Evolutionary conservation across 2,888 invertebrate species (phyloP).

Genomic region (Zhuqinia jingwanae): DNA sequence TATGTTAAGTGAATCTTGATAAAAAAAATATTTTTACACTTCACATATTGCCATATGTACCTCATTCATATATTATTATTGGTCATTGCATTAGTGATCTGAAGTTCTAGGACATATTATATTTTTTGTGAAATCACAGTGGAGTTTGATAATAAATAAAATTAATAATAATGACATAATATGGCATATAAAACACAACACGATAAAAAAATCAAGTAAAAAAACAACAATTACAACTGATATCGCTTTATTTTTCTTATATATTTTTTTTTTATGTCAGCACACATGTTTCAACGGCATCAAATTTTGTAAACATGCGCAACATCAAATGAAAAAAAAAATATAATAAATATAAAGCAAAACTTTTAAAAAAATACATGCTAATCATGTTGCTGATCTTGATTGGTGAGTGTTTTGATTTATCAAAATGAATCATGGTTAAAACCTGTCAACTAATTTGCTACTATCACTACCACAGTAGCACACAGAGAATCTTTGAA

Average conservation of each 20-base stretch:
- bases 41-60: neutral
- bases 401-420: no score
- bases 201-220: neutral
- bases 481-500: neutral
- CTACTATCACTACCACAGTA: neutral
- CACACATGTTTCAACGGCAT: no score
- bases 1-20: neutral
- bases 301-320: no score
- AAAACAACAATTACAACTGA: neutral
- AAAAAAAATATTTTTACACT: neutral
- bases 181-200: neutral
- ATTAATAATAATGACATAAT: no score
- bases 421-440: no score
- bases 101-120: constrained; percentile 23
- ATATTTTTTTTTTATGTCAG: neutral
- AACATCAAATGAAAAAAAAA: no score
- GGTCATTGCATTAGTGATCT: no score
- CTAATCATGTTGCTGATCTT: no score
- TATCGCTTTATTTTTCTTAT: neutral
- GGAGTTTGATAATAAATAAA: neutral
- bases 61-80: neutral
- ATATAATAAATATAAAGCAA: no score
- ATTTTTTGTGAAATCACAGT: neutral
- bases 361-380: no score
- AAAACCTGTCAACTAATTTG: no score